Evolutionary conservation across 2,888 invertebrate species (phyloP), one percentile per base, ranked within the genome.

Genomic region (Athalia circularis): DNA sequence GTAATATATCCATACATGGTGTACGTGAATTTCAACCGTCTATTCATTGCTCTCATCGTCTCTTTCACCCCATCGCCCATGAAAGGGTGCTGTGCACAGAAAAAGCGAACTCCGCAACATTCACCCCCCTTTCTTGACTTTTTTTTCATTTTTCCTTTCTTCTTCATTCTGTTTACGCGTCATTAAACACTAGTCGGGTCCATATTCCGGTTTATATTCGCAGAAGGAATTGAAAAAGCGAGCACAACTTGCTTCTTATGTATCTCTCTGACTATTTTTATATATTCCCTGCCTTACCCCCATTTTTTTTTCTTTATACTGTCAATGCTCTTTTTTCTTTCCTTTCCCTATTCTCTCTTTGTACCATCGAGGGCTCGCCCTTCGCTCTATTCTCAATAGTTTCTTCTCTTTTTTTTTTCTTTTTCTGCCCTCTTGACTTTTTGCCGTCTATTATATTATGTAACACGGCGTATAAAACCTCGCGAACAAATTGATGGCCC

Each of bases 101-200:
- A 29, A 29, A 29, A 29, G 29, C 0, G 29, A 29, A 29, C 29
- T 29, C 29, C 29, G 29, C 29, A 29, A 29, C 29, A 29, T 29
- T 29, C 29, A 29, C 29, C 29, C 29, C 29, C 29, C 29, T 29
- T 29, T 29, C 52, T 52, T 52, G 7, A 52, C 52, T 13, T 13
- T 13, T 9, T 61, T 61, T 13, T 13, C 29, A 29, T 13, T 13
- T 13, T 9, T 61, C 13, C n/a, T 61, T 61, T 3, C 13, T n/a
- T 13, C 61, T 9, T 13, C 13, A 7, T 13, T 61, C 83, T 86
- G 86, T 89, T 89, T 86, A 89, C 88, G 89, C 89, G 84, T 88
- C 89, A 89, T 89, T 89, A 88, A 89, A 88, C 87, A 84, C 87
- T 29, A 29, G 29, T 61, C 11, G 74, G 62, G 50, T 62, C 48